Conservation (phyloP, 2,888 invertebrate genomes). For the Pollenia angustigena region DNA sequence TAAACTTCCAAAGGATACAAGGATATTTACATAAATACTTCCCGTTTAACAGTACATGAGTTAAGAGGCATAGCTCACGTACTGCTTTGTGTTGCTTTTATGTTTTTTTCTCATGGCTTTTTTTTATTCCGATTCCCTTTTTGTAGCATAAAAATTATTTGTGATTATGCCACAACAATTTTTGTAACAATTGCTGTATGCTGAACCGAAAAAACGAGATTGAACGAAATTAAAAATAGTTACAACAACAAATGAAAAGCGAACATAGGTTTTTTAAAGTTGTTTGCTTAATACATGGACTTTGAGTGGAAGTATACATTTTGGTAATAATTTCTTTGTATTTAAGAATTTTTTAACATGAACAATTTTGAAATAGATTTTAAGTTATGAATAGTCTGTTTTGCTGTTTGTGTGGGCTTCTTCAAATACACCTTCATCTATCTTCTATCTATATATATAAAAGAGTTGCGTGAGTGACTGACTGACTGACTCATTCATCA, state of each 20-base stretch:
- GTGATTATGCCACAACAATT: constrained; percentile 4
- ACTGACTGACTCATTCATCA: too few species aligned
- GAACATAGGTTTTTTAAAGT: too few species aligned
- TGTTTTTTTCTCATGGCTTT: constrained; percentile 4
- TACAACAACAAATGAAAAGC: not conserved
- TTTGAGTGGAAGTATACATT: too few species aligned
- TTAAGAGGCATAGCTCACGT: constrained; percentile 1
- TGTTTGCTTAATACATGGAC: too few species aligned
- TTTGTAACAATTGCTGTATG: not conserved
- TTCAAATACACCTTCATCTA: too few species aligned
- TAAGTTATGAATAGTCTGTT: too few species aligned
- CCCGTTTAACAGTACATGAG: constrained; percentile 13
- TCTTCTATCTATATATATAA: too few species aligned
- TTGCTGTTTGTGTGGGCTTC: too few species aligned
- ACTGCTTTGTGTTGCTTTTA: not conserved
- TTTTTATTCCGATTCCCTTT: not conserved
- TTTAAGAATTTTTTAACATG: too few species aligned
- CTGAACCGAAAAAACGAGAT: not conserved
- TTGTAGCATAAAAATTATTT: constrained; percentile 33
- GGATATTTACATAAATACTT: constrained; percentile 44
- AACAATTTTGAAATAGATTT: too few species aligned
- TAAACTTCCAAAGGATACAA: not conserved
- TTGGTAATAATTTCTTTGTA: too few species aligned
- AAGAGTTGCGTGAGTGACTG: too few species aligned
- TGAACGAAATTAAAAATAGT: not conserved